Evolutionary conservation across 2,113 vertebrate species (phyloP).

Genomic region (Panthera tigris): DNA sequence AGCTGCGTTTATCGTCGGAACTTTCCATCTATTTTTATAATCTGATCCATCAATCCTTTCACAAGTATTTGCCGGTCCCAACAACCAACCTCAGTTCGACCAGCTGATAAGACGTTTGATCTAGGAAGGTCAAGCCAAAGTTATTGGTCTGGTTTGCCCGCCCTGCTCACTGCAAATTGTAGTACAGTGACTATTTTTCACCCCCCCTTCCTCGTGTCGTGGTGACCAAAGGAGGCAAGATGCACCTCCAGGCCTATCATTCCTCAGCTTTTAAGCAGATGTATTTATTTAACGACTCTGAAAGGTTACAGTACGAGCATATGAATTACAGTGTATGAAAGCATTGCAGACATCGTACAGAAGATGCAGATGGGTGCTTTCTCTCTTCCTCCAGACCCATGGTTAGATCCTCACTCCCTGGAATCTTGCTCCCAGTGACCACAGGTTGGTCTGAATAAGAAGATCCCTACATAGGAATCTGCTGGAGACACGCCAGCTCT

Average conservation of each 20-base stretch:
- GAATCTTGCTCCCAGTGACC: not conserved
- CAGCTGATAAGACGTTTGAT: not conserved
- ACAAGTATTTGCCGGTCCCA: not conserved
- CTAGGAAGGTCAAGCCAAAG: not conserved
- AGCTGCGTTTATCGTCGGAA: constrained; percentile 44
- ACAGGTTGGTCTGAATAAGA: not conserved
- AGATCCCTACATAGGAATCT: not conserved
- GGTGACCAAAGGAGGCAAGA: not conserved
- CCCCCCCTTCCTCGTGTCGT: not conserved
- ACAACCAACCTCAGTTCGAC: not conserved
- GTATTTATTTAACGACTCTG: not conserved
- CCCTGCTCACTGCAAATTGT: not conserved
- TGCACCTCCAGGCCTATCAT: not conserved
- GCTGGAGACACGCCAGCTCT: not conserved
- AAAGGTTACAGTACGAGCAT: not conserved
- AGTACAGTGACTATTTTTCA: not conserved
- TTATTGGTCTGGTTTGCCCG: not conserved
- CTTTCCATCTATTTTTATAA: constrained; percentile 70
- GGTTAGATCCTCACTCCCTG: not conserved
- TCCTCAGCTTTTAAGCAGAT: constrained; percentile 39
- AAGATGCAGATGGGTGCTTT: not conserved
- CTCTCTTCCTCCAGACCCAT: not conserved
- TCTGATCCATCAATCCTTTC: constrained; percentile 60
- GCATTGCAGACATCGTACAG: not conserved
- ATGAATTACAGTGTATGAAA: not conserved